A percentile compares a stretch with the other conserved stretches of the same genome.
Conservation (phyloP, 2,113 vertebrate genomes). For the Archilochus colubris region DNA sequence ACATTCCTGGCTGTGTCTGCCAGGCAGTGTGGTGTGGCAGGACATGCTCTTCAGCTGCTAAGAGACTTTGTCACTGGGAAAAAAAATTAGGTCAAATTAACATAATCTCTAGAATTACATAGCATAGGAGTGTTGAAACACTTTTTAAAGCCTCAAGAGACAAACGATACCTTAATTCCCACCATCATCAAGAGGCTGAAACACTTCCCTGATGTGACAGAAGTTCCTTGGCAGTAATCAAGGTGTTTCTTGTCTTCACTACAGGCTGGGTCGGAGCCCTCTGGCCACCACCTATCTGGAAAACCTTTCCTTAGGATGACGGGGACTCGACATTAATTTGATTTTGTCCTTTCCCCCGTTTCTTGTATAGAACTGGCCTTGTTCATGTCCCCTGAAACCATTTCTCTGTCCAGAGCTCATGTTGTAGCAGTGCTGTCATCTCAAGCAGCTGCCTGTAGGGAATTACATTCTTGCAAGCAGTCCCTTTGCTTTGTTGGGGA, state of each 20-base stretch:
- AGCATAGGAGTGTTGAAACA: conserved; percentile 15
- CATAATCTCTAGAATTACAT: conserved; percentile 57
- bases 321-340: background rate
- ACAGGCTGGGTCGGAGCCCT: background rate
- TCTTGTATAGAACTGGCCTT: background rate
- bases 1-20: background rate
- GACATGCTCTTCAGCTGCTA: background rate
- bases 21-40: background rate
- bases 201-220: background rate
- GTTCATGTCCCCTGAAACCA: background rate
- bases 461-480: background rate
- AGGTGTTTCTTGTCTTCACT: background rate
- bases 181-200: background rate
- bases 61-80: conserved; percentile 13
- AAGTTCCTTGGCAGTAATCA: background rate
- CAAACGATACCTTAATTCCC: conserved; percentile 35
- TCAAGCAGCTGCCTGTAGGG: background rate
- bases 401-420: background rate
- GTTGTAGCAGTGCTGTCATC: fast-evolving
- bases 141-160: conserved; percentile 23
- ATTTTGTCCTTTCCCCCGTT: background rate
- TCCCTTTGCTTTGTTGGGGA: background rate
- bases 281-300: background rate
- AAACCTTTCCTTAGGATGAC: background rate
- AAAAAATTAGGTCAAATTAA: conserved; percentile 61